A percentile compares a stretch with the other conserved stretches of the same genome.
These are phyloP conservation scores for Syrphus vitripennis DNA, from an alignment of 2,888 invertebrate species.

Conservation along the genomic window DNA sequence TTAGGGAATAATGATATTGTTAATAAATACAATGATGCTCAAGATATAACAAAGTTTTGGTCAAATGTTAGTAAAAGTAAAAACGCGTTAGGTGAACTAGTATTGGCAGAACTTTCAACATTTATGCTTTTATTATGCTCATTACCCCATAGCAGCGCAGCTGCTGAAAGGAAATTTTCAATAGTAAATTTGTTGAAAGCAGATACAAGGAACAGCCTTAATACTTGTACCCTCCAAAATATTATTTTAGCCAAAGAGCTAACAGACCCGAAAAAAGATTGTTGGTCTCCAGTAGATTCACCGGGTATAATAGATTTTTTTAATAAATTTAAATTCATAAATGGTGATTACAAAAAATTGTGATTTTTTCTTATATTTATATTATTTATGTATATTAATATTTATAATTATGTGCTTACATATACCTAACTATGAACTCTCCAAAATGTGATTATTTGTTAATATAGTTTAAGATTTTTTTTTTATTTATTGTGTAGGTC, in stretches of 20 bases:
- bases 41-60: not conserved
- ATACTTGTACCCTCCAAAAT: not conserved
- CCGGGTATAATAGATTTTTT: not conserved
- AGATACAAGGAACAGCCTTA: not conserved
- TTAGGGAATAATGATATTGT: not conserved
- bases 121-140: not conserved
- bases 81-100: not conserved
- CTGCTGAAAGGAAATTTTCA: conserved; percentile 27
- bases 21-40: not conserved
- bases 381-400: too few relatives aligned
- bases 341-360: too few relatives aligned
- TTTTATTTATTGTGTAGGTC: too few relatives aligned
- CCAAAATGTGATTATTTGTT: too few relatives aligned
- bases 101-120: not conserved
- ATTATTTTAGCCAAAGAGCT: not conserved
- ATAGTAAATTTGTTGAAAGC: not conserved
- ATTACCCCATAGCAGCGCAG: not conserved
- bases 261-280: not conserved
- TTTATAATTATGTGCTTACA: too few relatives aligned
- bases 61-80: not conserved
- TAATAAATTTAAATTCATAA: not conserved
- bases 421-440: too few relatives aligned
- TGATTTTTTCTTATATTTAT: too few relatives aligned
- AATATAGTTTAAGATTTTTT: too few relatives aligned
- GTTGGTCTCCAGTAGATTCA: not conserved